Evolutionary conservation across 1,140 invertebrate species (phyloP).

Genomic region (Euglossa dilemma): DNA sequence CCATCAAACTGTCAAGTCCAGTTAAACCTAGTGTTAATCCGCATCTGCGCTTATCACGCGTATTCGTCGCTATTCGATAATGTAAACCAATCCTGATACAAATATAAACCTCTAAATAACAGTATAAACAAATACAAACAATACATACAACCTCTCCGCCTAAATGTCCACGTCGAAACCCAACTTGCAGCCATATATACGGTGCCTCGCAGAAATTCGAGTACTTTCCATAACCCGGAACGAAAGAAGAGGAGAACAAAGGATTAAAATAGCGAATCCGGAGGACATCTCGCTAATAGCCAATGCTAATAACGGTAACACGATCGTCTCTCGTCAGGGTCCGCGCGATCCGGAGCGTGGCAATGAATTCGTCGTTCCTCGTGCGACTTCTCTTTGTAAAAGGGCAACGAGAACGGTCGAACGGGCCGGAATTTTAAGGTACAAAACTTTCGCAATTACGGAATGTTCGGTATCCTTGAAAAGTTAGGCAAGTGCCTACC

Average conservation of each 20-base stretch:
- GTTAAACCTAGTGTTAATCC: no score
- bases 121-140: no score
- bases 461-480: constrained; percentile 68
- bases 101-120: no score
- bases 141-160: no score
- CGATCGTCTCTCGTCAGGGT: constrained; percentile 44
- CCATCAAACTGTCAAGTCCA: no score
- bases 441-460: constrained; percentile 70
- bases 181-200: not conserved
- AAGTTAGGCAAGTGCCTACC: constrained; percentile 56
- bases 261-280: constrained; percentile 23
- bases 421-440: constrained; percentile 58
- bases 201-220: not conserved
- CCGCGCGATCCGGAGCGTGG: constrained; percentile 30
- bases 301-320: constrained; percentile 43
- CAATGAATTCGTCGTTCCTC: constrained; percentile 36
- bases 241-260: not conserved
- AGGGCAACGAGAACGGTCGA: constrained; percentile 22
- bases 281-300: not conserved
- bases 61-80: no score
- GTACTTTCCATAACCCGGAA: no score
- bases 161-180: no score
- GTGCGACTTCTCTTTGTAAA: not conserved
- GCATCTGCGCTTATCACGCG: no score
- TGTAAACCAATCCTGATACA: no score